Conservation (phyloP, 1,140 invertebrate genomes). For the Drosophila chauvacae region DNA sequence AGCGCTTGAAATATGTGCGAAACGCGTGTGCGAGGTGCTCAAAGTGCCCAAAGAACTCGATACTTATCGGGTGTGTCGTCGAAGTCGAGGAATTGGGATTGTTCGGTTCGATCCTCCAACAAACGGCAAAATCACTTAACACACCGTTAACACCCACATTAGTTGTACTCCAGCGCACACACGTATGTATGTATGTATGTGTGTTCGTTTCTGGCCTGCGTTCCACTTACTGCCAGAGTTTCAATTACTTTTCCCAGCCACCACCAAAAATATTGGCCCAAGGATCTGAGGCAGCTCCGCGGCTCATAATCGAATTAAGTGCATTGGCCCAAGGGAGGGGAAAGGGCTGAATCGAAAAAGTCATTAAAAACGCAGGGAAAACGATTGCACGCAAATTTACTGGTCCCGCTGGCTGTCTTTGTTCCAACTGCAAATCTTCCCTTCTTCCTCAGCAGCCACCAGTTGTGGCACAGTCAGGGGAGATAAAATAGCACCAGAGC, state of each 20-base stretch:
- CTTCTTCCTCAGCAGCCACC: conserved; percentile 1
- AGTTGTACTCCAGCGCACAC: conserved; percentile 69
- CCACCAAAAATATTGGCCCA: conserved; percentile 28
- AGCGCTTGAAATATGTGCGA: conserved; percentile 77
- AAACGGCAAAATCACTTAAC: conserved; percentile 80
- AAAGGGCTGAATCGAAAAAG: conserved; percentile 53
- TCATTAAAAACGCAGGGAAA: conserved; percentile 76
- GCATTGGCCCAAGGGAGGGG: conserved; percentile 44
- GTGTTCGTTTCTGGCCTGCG: conserved; percentile 5
- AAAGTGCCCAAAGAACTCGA: conserved; percentile 39
- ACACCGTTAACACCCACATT: conserved; percentile 83
- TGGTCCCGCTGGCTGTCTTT: conserved; percentile 54
- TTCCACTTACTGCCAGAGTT: conserved; percentile 62
- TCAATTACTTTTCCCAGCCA: conserved; percentile 67
- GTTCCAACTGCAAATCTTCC: conserved; percentile 16
- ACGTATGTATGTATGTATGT: not conserved
- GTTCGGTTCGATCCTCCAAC: conserved; percentile 68
- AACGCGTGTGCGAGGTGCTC: conserved; percentile 67
- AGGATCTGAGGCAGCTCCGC: conserved; percentile 21
- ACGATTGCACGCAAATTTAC: conserved; percentile 82
- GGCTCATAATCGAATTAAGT: conserved; percentile 83
- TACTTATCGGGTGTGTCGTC: conserved; percentile 66
- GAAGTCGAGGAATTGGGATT: conserved; percentile 40
- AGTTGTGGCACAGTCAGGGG: conserved; percentile 7
- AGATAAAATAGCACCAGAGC: not conserved